phyloP scores from a whole-genome alignment of 1,140 invertebrate genomes.

The Bradysia coprophila region DNA sequence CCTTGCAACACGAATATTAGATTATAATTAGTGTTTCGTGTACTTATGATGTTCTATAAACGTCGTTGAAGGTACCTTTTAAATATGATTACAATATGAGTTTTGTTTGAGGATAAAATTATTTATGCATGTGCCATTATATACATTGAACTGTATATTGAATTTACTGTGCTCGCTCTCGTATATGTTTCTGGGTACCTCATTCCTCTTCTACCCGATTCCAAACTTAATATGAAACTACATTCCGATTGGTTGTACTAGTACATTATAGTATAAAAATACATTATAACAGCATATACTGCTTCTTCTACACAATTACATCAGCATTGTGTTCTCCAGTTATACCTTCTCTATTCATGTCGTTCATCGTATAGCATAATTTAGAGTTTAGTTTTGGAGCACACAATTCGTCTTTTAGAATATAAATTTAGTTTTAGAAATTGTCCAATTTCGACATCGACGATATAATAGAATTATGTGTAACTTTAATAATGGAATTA shows the following conservation, averaged over 20 bases:
- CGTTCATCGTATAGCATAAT: not conserved
- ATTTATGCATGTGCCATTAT: not conserved
- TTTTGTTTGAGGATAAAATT: not conserved
- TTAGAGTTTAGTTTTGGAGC: not conserved
- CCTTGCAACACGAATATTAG: conserved; percentile 2
- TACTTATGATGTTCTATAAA: not conserved
- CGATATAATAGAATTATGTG: not conserved
- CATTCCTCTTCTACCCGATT: not conserved
- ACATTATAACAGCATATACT: not conserved
- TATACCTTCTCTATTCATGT: not conserved
- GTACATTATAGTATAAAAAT: not conserved
- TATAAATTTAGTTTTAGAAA: not conserved
- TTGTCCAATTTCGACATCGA: not conserved
- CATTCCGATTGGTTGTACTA: not conserved
- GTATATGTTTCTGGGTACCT: not conserved
- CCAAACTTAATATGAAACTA: not conserved
- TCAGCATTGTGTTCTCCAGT: not conserved
- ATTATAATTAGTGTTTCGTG: conserved; percentile 2
- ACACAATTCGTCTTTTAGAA: not conserved
- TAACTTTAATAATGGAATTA: not conserved
- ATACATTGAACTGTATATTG: not conserved
- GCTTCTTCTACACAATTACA: not conserved
- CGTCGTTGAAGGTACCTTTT: not conserved
- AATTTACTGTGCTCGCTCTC: not conserved
- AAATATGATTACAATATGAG: not conserved